Base-by-base conservation (phyloP, 2,113 vertebrate genomes). In the Solea senegalensis region DNA sequence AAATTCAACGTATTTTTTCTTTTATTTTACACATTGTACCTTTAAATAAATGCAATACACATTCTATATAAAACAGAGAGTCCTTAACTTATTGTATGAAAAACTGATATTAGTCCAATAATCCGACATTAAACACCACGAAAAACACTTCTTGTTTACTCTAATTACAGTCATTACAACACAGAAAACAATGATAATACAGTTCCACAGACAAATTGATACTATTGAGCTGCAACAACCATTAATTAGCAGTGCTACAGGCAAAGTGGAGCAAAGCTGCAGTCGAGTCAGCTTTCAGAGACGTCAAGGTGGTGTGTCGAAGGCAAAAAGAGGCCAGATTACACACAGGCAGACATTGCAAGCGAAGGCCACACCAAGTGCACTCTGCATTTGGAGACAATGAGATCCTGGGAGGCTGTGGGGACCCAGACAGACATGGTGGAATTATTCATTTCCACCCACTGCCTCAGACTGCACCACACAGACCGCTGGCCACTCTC, bases 181-280 rank as follows among this genome's bases (percentile, higher is more conserved):
- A 56, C 21, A 48, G 46, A 65, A 49, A 50, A 84, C 71, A 82
- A 60, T 34, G 43, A 70, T 41, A 78, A 81, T 79, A 81, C 81
- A 51, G 40, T 82, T 78, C 15, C 58, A 13, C 55, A 78, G 64
- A 90, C 90, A 89, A 85, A 89, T 76, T 75, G 74, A 88, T 68
- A 79, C 69, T 63, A 73, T 84, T 90, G 80, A 70, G 69, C 74
- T 66, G 78, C 86, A 87, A 91, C 63, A 72, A 88, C 79, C 82
- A 68, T 91, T 91, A 88, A 93, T 90, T 91, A 88, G 77, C 52
- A 8, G 41, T 73, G 44, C 16, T 77, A 56, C 80, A 87, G 90
- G 90, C 80, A 3, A 76, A 56, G 72, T 5, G 65, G 55, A 65
- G 45, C 45, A 11, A 63, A 15, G 39, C 49, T 34, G 68, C 67